phyloP scores from a whole-genome alignment of 1,140 invertebrate genomes.

The Eufriesea mexicana region DNA sequence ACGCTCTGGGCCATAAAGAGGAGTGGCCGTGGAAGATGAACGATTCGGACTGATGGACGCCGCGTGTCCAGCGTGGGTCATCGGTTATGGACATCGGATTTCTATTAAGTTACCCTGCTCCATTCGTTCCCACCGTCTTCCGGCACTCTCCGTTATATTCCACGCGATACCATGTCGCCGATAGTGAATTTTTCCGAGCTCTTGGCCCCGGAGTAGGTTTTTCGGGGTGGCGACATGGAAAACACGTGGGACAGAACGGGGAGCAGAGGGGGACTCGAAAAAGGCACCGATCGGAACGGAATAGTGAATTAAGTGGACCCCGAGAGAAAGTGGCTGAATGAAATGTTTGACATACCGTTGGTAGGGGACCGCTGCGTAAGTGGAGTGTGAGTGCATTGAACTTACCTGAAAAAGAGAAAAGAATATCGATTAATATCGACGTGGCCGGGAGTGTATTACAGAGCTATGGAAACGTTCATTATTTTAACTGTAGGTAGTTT shows the following conservation, averaged over 20 bases:
- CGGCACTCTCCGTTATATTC: not conserved
- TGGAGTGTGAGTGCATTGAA: not conserved
- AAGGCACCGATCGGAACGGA: not conserved
- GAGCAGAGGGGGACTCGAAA: too few species aligned
- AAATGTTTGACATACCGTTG: constrained; percentile 32
- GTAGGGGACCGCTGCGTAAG: not conserved
- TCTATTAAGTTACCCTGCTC: constrained; percentile 45
- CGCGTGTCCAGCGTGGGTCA: not conserved
- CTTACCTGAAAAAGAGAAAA: constrained; percentile 44
- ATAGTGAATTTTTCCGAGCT: not conserved
- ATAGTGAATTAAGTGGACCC: constrained; percentile 19
- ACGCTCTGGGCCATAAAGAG: constrained; percentile 11
- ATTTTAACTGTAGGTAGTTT: too few species aligned
- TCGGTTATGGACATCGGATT: constrained; percentile 54
- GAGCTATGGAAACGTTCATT: too few species aligned
- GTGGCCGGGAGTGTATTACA: too few species aligned
- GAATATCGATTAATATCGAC: constrained; percentile 1
- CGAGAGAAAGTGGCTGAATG: constrained; percentile 36
- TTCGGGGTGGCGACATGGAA: not conserved
- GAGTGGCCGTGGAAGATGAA: not conserved
- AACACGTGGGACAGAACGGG: not conserved
- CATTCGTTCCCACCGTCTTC: too few species aligned
- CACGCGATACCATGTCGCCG: not conserved
- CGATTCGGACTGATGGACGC: constrained; percentile 27
- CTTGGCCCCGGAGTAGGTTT: not conserved